phyloP scores from a whole-genome alignment of 2,113 vertebrate species.

The Phainopepla nitens region DNA sequence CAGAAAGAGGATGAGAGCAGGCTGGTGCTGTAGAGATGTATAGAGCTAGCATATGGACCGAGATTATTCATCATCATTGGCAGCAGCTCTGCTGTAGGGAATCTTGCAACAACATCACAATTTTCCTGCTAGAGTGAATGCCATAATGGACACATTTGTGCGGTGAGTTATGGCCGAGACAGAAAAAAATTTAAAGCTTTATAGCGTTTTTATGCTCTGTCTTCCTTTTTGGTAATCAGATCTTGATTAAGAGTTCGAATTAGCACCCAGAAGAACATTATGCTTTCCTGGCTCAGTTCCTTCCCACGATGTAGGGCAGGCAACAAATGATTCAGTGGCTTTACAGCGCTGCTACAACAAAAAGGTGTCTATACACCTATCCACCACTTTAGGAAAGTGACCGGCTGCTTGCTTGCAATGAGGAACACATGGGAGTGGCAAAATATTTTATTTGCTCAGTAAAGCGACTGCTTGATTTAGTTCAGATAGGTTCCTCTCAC shows the following conservation, averaged over 20 bases:
- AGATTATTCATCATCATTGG: conserved; percentile 36
- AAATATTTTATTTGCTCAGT: not conserved
- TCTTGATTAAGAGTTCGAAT: conserved; percentile 63
- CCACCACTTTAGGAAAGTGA: not conserved
- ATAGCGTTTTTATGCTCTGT: conserved; percentile 53
- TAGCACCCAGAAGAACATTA: conserved; percentile 48
- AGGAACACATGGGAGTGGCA: not conserved
- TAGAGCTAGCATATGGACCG: not conserved
- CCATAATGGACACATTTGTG: conserved; percentile 31
- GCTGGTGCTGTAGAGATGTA: not conserved
- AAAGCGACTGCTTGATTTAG: not conserved
- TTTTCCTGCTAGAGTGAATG: conserved; percentile 41
- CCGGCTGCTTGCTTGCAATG: not conserved
- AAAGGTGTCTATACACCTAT: not conserved
- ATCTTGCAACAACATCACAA: conserved; percentile 37
- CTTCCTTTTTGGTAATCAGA: conserved; percentile 60
- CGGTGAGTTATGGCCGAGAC: conserved; percentile 20
- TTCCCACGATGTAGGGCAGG: not conserved
- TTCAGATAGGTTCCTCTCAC: not conserved
- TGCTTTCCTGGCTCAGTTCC: conserved; percentile 33
- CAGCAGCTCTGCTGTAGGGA: conserved; percentile 1
- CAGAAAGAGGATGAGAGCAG: not conserved
- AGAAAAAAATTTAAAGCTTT: conserved; percentile 53
- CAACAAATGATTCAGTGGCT: not conserved
- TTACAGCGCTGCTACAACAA: not conserved